Base-by-base conservation (phyloP, 2,888 invertebrate species). In the Aquatica leii region DNA sequence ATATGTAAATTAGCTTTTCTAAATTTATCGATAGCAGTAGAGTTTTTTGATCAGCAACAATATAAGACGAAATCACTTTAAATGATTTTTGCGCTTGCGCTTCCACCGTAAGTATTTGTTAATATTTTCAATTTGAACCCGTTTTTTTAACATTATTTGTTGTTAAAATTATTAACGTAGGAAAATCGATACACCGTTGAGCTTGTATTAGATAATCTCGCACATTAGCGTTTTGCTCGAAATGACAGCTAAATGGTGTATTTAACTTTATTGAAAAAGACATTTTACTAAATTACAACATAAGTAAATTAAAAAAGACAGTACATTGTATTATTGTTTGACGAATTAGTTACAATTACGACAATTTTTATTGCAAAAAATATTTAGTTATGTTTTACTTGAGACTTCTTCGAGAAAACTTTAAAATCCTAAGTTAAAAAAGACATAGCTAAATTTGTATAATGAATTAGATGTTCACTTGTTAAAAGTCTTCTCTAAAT, bases 1-100 rank as follows among this genome's bases (percentile, higher is more conserved):
- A 62, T 62, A 66, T 67, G 65, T 67, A 70, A 70, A 64, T 73
- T 75, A 75, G 76, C 75, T 76, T 77, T 76, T 76, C 71, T 76
- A 76, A 75, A 73, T 75, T 75, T 77, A 24, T 70, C 76, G 76
- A 75, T 64, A 55, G 66, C 68, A 70, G 58, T 65, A 69, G 53
- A 37, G 66, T 37, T 20, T 43, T 54, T 50, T 62, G 60, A 60
- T 67, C 56, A 61, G 69, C 72, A 71, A 58, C 46, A 56, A 43
- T 58, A 58, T 35, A 49, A 35, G 51, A 51, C 46, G 41, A 24
- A 24, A 24, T 24, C n/a, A n/a, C n/a, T n/a, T 24, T 24, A 24
- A 24, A 24, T 24, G 6, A 2, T 24, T 24, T 24, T 24, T 24
- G 24, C 24, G 24, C 24, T 69, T 68, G 69, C 65, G 68, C 62